phyloP scores from a whole-genome alignment of 2,113 vertebrate species.

The Microcebus tavaratra region DNA sequence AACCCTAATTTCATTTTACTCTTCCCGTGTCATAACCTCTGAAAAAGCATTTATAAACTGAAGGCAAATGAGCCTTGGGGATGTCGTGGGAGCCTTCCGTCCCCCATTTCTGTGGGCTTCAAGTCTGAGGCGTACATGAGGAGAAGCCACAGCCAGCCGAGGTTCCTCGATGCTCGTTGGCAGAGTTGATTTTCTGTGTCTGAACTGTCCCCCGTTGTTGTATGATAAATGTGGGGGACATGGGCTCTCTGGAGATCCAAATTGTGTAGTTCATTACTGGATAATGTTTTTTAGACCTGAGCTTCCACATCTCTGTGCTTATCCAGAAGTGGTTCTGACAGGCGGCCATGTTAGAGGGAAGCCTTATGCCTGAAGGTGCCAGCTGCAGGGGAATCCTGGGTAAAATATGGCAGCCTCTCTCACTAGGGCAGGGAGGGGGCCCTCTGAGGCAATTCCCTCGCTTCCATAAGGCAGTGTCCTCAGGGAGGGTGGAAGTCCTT shows the following conservation, averaged over 20 bases:
- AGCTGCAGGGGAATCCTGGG: background rate
- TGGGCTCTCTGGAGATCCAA: background rate
- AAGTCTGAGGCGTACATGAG: background rate
- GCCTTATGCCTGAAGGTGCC: background rate
- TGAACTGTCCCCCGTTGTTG: background rate
- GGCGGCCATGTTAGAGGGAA: background rate
- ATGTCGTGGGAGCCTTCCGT: fast-evolving
- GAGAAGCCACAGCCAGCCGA: background rate
- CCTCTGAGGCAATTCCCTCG: background rate
- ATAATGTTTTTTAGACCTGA: background rate
- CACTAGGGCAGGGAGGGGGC: background rate
- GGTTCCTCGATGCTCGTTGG: background rate
- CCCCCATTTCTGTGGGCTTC: background rate
- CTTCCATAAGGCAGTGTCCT: background rate
- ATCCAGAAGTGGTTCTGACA: background rate
- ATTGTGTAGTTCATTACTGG: background rate
- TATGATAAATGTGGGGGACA: background rate
- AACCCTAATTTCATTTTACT: background rate
- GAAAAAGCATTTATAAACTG: background rate
- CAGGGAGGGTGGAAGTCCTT: background rate
- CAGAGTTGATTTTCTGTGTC: background rate
- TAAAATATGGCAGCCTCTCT: background rate
- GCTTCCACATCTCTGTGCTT: background rate
- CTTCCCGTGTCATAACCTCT: background rate
- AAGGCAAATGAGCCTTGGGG: background rate